Base-by-base conservation (phyloP, 2,888 invertebrate species). In the Hymenopus coronatus region DNA sequence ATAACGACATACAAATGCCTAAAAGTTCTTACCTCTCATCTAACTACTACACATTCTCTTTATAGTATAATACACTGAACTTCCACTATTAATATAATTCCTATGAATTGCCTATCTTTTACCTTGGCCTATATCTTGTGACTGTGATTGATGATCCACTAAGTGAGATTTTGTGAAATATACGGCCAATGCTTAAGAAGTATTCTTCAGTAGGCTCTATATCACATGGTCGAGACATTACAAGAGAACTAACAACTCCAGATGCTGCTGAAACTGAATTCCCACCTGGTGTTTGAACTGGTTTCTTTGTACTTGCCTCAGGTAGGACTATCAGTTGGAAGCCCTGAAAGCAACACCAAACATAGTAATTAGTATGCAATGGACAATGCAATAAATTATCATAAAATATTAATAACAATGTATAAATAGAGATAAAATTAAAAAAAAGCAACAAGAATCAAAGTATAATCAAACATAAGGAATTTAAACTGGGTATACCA, bases 101-200 rank as follows among this genome's bases (percentile, higher is more conserved):
- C 40, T 1, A 12, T 40, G 9, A 83, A 89, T 88, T 83, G 85
- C 83, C 86, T 88, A 88, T 88, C 90, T 90, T 92, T 25, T 93
- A 97, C 97, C 98, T 96, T n/a, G 99, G 99, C 92, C 98, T 95
- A 93, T 98, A 99, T 92, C 98, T 95, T 0, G 98, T 98, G 12
- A 99, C 98, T 3, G 97, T 97, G 91, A 99, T 98, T n/a, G 97
- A 97, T 90, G 97, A 97, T 28, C 97, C 98, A 87, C 95, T 96
- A 0, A 99, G 94, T 0, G 97, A 96, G 91, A 99, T 96, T 92
- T 97, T 97, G 93, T 99, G 99, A 94, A 99, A 99, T 92, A 99
- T 97, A 90, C 99, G 94, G 3, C 99, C 99, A 91, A 99, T 99
- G 90, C 99, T 99, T 84, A 99, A 94, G 89, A 97, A 94, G 93